Evolutionary conservation across 2,113 vertebrate genomes (phyloP), one percentile per base, ranked within the genome.

Genomic region (Lichenostomus cassidix): DNA sequence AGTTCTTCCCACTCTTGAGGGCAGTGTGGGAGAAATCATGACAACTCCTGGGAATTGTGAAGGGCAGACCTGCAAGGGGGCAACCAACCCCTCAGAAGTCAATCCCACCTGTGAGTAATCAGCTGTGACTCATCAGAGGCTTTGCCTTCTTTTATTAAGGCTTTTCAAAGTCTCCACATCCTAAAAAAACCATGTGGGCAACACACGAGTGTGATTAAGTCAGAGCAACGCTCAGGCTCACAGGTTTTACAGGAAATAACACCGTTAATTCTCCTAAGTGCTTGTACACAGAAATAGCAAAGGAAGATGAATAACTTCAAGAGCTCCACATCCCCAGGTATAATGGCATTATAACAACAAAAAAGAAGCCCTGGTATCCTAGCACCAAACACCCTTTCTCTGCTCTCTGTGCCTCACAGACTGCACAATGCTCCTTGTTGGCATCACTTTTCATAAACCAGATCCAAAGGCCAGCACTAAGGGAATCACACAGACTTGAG

Each of bases 21-120:
- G 44, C 47, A 87, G 83, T 0, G 52, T 95, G 91, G 94, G 91
- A 90, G 89, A 89, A 78, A 67, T 15, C 47, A 44, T 10, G 80
- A 80, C 76, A 90, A 0, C 49, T 83, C 56, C 73, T 83, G 69
- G 55, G 52, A 64, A 60, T 56, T 92, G 64, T 87, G 91, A 95
- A 84, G 65, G 90, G 49, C 73, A 75, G 53, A 65, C 67, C 74
- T 92, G 23, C 0, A 0, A 87, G 65, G 86, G 92, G 94, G 69
- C 89, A 94, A 20, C 41, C 58, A 85, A 80, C 25, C 37, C 41
- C 28, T 77, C 23, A 53, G 74, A 79, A 83, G 33, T 22, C 71
- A 80, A 73, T 79, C 94, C 87, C 59, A 90, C 59, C 75, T 87
- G 21, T 95, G 91, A 96, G 70, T 96, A 92, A 95, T 78, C 75